Evolutionary conservation across 1,140 invertebrate species (phyloP), one percentile per base, ranked within the genome.

Genomic region (Drosophila cardini): DNA sequence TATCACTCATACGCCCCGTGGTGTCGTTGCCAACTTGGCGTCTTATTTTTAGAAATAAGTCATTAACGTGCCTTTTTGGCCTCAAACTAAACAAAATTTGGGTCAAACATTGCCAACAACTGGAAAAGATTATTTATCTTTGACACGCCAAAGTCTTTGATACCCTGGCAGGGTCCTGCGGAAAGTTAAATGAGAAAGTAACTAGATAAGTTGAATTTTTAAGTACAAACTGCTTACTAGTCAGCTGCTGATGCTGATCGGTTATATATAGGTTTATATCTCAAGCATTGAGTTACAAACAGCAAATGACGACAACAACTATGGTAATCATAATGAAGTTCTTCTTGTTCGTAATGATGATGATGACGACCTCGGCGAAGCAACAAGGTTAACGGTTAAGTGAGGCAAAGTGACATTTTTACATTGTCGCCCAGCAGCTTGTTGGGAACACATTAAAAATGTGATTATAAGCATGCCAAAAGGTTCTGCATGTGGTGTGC

Each of bases 371-470:
- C 82, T 87, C 75, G 53, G 53, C 26, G 45, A 43, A 16, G 52
- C 68, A 42, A 48, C 78, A 86, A 86, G 82, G 82, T 86, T 83
- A 79, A 46, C 57, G 55, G 64, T 50, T 78, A 72, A 76, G 52
- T 61, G 56, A 36, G 38, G 36, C 55, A 58, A 10, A 57, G 34
- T 45, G 43, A 55, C 46, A 64, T 58, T 69, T 69, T 55, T 48
- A 48, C 45, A 68, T 34, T 63, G 55, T 55, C 58, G 40, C 58
- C 42, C 65, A 53, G 32, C 43, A 64, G 68, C 43, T 76, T 78
- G 71, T 79, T 78, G 45, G 36, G 34, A 87, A 34, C 83, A 77
- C 69, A 80, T 83, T 80, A 72, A 78, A 77, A 87, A 87, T 87
- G 84, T 74, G 70, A 87, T 87, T 87, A 87, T 77, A 46, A 70